Conservation (phyloP, 2,113 vertebrate species). For the Microcebus ravelobensis region DNA sequence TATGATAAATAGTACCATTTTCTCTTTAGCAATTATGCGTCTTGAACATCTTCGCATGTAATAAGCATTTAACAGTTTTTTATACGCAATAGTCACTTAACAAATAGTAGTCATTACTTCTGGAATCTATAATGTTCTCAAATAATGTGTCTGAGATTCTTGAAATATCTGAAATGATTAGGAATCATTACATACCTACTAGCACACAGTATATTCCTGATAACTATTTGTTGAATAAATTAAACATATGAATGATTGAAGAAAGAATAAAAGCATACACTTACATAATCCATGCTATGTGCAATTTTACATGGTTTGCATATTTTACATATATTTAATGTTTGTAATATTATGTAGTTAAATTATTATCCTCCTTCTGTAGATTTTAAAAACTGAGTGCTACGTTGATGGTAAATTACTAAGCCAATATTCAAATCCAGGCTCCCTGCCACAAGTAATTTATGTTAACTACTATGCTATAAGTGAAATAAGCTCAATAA, state of each 20-base stretch:
- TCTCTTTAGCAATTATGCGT: background rate
- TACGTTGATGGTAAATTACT: background rate
- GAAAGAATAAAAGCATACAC: background rate
- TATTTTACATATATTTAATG: background rate
- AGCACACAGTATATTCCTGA: background rate
- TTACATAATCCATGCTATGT: background rate
- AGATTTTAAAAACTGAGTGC: background rate
- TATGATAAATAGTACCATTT: background rate
- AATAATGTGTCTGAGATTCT: background rate
- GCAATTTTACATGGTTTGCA: background rate
- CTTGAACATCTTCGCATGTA: background rate
- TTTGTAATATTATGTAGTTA: background rate
- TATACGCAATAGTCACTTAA: background rate
- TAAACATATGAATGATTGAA: background rate
- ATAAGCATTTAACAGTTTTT: background rate
- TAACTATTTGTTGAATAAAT: background rate
- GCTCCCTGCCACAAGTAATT: background rate
- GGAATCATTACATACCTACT: background rate
- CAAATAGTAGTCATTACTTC: background rate
- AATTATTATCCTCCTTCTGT: background rate
- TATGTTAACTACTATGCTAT: background rate
- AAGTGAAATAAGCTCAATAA: slow-evolving; percentile 19
- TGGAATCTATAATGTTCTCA: slow-evolving; percentile 24
- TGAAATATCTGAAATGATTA: background rate
- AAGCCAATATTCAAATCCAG: background rate